A percentile compares a stretch with the other conserved stretches of the same genome.
These are phyloP conservation scores for Ochropleura leucogaster DNA, from an alignment of 2,888 invertebrate species.

Conservation along the genomic window DNA sequence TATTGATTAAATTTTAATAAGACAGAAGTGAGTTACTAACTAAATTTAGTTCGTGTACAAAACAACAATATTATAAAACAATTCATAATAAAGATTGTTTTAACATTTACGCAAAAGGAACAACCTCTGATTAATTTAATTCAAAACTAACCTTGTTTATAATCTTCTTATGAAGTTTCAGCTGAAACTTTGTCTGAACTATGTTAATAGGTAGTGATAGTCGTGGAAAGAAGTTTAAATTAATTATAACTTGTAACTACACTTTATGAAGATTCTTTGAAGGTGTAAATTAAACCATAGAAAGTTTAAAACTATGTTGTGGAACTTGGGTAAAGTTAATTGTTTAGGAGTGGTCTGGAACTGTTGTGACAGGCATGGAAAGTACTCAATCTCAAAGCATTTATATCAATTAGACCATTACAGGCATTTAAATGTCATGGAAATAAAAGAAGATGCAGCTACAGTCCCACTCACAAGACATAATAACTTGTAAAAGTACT, in stretches of 20 bases:
- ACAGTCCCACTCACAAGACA: too few relatives aligned
- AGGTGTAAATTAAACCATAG: slow-evolving; percentile 23
- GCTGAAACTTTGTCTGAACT: slow-evolving; percentile 28
- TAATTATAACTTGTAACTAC: slow-evolving; percentile 52
- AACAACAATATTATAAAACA: background rate
- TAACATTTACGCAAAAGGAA: background rate
- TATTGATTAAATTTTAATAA: too few relatives aligned
- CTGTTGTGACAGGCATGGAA: too few relatives aligned
- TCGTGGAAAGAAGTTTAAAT: slow-evolving; percentile 29
- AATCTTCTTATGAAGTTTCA: slow-evolving; percentile 44
- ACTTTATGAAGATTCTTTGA: slow-evolving; percentile 17
- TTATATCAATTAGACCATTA: too few relatives aligned
- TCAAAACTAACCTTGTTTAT: slow-evolving; percentile 26
- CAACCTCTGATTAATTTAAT: slow-evolving; percentile 9
- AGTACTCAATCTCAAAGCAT: too few relatives aligned
- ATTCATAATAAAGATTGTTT: background rate
- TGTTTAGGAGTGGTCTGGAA: too few relatives aligned
- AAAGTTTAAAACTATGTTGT: slow-evolving; percentile 21
- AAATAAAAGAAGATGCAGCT: too few relatives aligned
- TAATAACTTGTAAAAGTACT: too few relatives aligned
- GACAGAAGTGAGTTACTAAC: background rate
- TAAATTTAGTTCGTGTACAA: background rate
- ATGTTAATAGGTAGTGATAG: slow-evolving; percentile 41
- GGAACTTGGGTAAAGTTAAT: background rate
- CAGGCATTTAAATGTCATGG: too few relatives aligned